phyloP scores from a whole-genome alignment of 2,888 invertebrate species.

The Plagodis pulveraria region DNA sequence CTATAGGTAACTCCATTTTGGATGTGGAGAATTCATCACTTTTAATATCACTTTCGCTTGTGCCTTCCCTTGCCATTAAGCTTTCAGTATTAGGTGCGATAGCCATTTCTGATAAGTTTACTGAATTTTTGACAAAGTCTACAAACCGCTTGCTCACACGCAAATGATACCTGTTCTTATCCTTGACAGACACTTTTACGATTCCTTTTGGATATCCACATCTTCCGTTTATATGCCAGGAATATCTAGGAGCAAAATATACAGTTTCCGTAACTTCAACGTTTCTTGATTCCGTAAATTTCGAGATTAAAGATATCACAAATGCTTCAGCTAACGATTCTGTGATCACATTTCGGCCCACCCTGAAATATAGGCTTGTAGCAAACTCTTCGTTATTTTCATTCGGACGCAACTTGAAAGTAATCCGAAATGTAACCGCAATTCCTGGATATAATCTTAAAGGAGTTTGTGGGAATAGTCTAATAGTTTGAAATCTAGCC shows the following conservation, averaged over 20 bases:
- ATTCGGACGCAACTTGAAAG: constrained; percentile 48
- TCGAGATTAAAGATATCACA: constrained; percentile 54
- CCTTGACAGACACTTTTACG: constrained; percentile 49
- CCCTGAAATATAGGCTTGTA: constrained; percentile 58
- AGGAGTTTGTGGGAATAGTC: constrained; percentile 54
- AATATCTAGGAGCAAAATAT: constrained; percentile 57
- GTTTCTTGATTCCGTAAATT: constrained; percentile 39
- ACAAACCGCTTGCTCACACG: constrained; percentile 54
- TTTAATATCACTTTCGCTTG: constrained; percentile 39
- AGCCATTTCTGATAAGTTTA: constrained; percentile 43
- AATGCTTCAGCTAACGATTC: constrained; percentile 50
- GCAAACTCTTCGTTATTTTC: constrained; percentile 47
- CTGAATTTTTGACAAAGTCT: constrained; percentile 42
- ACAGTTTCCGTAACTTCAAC: constrained; percentile 55
- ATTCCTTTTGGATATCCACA: constrained; percentile 51
- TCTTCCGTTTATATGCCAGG: constrained; percentile 61
- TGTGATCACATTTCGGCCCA: constrained; percentile 48
- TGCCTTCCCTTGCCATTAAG: constrained; percentile 43
- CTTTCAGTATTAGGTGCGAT: constrained; percentile 49
- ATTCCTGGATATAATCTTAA: constrained; percentile 65
- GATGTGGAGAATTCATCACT: constrained; percentile 36
- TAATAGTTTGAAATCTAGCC: constrained; percentile 48
- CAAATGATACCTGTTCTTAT: constrained; percentile 54
- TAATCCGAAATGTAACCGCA: constrained; percentile 51
- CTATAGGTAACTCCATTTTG: constrained; percentile 12